Base-by-base conservation (phyloP, 1,140 invertebrate species). In the Drosophila lacteicornis region DNA sequence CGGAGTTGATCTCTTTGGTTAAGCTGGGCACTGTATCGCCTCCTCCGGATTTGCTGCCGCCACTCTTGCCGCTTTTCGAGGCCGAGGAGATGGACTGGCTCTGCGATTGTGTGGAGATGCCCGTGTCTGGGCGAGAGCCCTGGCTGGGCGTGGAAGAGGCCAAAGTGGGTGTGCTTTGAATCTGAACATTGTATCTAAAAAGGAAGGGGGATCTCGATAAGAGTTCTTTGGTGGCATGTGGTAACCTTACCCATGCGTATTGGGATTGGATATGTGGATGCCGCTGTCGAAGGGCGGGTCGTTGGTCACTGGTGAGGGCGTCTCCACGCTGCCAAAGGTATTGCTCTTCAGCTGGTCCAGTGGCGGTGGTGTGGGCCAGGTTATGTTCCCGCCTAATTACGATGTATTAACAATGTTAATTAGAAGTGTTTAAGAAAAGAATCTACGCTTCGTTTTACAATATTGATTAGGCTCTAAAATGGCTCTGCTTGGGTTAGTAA, bases 1-100 rank as follows among this genome's bases (percentile, higher is more conserved):
- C 95, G 93, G 91, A 93, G 65, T 93, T 92, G 49, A 86, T 91
- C 69, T 85, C 92, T 69, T 86, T 93, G 56, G 77, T 93, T 25
- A 92, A 69, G 53, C 92, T 92, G 27, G 91, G 84, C 17, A 84
- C 80, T 17, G 79, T 71, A 49, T 92, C 92, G 13, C 25, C 45
- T 2, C 77, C 75, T 0, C 73, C 77, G 11, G 75, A 38, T 11
- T 86, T 79, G 36, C 38, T 58, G 2, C 33, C 45, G 1, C 51
- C 70, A 38, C 82, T 67, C 56, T 77, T 82, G 2, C 63, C 80
- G 68, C 92, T 84, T 55, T 94, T 94, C 79, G 80, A 92, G 75
- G 79, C 61, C 0, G 91, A 82, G 11, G 84, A 78, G 38, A 65
- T 92, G 5, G 94, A 91, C 33, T 75, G 71, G 1, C 63, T 51